Evolutionary conservation across 2,113 vertebrate species (phyloP), one percentile per base, ranked within the genome.

Genomic region (Oenanthe melanoleuca): DNA sequence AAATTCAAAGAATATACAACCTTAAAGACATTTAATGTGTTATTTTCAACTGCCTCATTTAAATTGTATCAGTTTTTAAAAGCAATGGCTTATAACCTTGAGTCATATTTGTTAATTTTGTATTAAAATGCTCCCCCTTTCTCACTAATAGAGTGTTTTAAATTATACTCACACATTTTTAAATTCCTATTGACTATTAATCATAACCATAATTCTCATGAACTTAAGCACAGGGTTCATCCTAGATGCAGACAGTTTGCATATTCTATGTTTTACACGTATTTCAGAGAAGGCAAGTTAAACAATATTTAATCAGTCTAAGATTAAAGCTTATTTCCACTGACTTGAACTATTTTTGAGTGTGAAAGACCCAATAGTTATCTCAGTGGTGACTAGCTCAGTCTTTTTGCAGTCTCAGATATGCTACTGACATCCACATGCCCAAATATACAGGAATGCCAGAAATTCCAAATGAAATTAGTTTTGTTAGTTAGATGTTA

Each of bases 181-280:
- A 92, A 96, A 97, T 95, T 86, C 65, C 79, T 96, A 86, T 94
- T 96, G 88, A 81, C 85, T 94, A 96, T 95, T 94, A 93, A 96
- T 94, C 70, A 94, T 88, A 96, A 81, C 1, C 38, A 38, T 72
- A 57, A 92, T 61, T 80, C 69, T 63, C 73, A 70, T 70, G 86
- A 95, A 80, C 45, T 92, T 59, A 89, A 80, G 67, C 24, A 56
- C 64, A 44, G n/a, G 72, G 79, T 96, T 96, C 96, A 95, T 75
- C 86, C 92, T 66, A 96, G 91, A 87, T 91, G 88, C 88, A 96
- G 91, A 86, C 22, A 65, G 71, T 80, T 86, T 56, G 72, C 34
- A 18, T 28, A 49, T 31, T 69, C 47, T 45, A 3, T 57, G 72
- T 88, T 96, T 95, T 63, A 96, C 60, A 80, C 6, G 0, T 63